phyloP scores from a whole-genome alignment of 2,113 vertebrate genomes.

The Parus major region DNA sequence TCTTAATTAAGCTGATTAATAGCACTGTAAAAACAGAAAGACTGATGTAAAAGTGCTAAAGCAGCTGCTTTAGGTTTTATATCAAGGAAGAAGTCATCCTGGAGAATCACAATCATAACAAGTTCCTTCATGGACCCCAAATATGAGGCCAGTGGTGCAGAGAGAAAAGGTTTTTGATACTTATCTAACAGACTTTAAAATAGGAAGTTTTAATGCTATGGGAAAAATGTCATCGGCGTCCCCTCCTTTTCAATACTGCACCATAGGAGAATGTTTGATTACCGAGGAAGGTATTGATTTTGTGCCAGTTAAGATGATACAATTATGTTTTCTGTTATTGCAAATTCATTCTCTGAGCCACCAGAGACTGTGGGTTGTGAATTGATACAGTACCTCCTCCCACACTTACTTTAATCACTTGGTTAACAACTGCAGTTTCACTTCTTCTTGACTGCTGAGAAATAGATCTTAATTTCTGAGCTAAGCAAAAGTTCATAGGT shows the following conservation, averaged over 20 bases:
- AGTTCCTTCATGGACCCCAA: not conserved
- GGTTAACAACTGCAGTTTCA: not conserved
- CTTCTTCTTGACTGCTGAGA: not conserved
- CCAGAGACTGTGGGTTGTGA: not conserved
- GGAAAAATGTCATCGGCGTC: not conserved
- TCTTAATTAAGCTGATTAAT: not conserved
- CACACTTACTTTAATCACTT: not conserved
- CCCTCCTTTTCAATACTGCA: not conserved
- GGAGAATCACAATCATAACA: not conserved
- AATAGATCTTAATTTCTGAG: not conserved
- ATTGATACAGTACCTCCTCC: not conserved
- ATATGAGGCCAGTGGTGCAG: not conserved
- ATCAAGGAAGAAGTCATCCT: not conserved
- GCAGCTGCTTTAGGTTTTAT: not conserved
- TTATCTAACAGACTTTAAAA: not conserved
- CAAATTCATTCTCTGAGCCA: not conserved
- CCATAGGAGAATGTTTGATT: not conserved
- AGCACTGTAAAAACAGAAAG: not conserved
- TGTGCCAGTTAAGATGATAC: not conserved
- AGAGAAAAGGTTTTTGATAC: not conserved
- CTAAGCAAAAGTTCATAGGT: not conserved
- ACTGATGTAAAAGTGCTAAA: not conserved
- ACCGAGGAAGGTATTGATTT: not conserved
- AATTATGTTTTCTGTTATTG: not conserved
- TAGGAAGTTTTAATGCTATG: not conserved